Percentiles rank a stretch among this genome's conserved stretches.
These are phyloP conservation scores for Drosophila longiperda DNA, from an alignment of 2,888 invertebrate genomes.

Conservation along the genomic window DNA sequence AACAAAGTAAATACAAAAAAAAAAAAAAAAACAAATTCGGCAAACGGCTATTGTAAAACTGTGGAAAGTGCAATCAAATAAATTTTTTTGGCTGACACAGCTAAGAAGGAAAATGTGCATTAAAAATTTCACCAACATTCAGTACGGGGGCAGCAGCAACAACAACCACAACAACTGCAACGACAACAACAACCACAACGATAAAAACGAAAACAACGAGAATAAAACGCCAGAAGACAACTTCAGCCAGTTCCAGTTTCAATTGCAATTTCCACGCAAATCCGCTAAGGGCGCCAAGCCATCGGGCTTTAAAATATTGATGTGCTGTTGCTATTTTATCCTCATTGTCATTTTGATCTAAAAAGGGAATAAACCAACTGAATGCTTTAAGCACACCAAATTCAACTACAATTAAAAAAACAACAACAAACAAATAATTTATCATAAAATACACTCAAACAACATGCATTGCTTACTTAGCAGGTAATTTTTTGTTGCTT, in stretches of 20 bases:
- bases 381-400: slow-evolving; percentile 4
- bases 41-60: slow-evolving; percentile 49
- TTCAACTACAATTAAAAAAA: background rate
- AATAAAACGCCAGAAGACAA: slow-evolving; percentile 39
- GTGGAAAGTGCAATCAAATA: slow-evolving; percentile 75
- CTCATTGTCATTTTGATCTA: slow-evolving; percentile 66
- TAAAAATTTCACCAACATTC: slow-evolving; percentile 61
- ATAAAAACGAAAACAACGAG: slow-evolving; percentile 20
- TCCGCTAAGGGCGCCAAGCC: slow-evolving; percentile 40
- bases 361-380: slow-evolving; percentile 3
- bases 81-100: slow-evolving; percentile 56
- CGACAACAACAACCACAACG: slow-evolving; percentile 21
- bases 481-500: slow-evolving; percentile 54
- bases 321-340: slow-evolving; percentile 73
- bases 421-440: background rate
- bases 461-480: slow-evolving; percentile 9
- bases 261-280: slow-evolving; percentile 63
- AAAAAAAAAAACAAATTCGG: background rate
- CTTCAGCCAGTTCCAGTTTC: slow-evolving; percentile 43
- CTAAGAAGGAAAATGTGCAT: slow-evolving; percentile 67
- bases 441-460: slow-evolving; percentile 2
- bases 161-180: slow-evolving; percentile 13
- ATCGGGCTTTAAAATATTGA: slow-evolving; percentile 70
- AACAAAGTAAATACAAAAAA: slow-evolving; percentile 40
- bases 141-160: slow-evolving; percentile 40